Evolutionary conservation across 2,797 vertebrate genomes (phyloP), one percentile per base, ranked within the genome.

Genomic region (Argyrosomus regius): DNA sequence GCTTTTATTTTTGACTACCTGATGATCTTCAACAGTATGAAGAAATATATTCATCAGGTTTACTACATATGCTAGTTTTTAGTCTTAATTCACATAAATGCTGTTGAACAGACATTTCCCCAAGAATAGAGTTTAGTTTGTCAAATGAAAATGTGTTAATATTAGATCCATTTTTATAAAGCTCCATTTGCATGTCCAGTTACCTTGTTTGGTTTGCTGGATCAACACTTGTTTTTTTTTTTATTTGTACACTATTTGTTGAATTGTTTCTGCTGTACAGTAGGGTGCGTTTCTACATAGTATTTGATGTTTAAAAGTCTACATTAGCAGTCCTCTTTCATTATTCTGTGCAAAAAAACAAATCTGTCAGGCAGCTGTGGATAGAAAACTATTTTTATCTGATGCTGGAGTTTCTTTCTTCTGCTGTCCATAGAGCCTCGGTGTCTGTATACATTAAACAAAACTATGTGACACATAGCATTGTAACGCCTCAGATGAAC

Each of bases 401-500:
- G 66, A 90, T 87, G 75, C 80, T 86, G 80, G 79, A 86, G 13
- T 71, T 77, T 75, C 39, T 43, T 58, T 75, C 56, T 60, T 88
- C 85, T 80, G 61, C 80, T 72, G 43, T 77, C 64, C 57, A 26
- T 73, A 56, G 59, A 78, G 70, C 67, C 64, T 88, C 64, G 3
- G 66, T 57, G 65, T 84, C 72, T 78, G 72, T 76, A 78, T 26
- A 59, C 70, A 54, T 61, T 18, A 24, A 72, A 78, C 45, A 28
- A 66, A 62, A 72, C 72, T 58, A 75, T 75, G 75, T 85, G 88
- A 93, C 80, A 74, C 67, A 76, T 72, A 39, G 84, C 78, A 87
- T 78, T 82, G 74, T 89, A 84, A 77, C 26, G 41, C 82, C 87
- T 91, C 80, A 74, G 66, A 84, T 52, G n/a, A 75, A 80, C 80